A percentile compares a stretch with the other conserved stretches of the same genome.
Evolutionary conservation across 1,140 invertebrate genomes (phyloP).

Genomic region (Akabosia matsudoensis): DNA sequence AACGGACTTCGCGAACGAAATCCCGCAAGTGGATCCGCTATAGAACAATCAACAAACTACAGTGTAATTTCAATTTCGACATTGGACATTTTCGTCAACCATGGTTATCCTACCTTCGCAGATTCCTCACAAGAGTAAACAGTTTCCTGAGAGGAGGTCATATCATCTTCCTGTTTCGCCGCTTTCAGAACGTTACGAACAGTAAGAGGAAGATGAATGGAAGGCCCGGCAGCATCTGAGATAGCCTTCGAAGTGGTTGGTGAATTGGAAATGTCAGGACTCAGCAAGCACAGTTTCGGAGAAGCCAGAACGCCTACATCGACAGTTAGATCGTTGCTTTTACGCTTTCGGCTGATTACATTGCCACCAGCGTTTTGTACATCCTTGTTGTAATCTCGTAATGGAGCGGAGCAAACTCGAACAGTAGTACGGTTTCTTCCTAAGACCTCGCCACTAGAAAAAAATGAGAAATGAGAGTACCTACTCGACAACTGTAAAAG

Average conservation of each 20-base stretch:
- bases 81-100: neutral
- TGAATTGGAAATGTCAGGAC: neutral
- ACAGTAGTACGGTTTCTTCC: neutral
- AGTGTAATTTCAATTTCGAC: neutral
- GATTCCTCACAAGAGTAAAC: constrained; percentile 2
- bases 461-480: neutral
- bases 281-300: neutral
- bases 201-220: neutral
- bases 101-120: neutral
- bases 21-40: neutral
- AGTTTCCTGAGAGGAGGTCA: neutral
- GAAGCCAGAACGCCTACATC: neutral
- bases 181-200: neutral
- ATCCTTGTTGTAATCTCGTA: neutral
- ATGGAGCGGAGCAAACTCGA: neutral
- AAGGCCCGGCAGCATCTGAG: neutral
- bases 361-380: neutral
- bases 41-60: neutral
- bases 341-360: neutral
- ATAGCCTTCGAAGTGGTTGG: neutral
- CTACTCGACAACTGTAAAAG: neutral
- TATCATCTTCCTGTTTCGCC: neutral
- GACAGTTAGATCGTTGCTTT: neutral
- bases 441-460: neutral
- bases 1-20: neutral